Base-by-base conservation (phyloP, 2,113 vertebrate genomes). In the Psettodes erumei region DNA sequence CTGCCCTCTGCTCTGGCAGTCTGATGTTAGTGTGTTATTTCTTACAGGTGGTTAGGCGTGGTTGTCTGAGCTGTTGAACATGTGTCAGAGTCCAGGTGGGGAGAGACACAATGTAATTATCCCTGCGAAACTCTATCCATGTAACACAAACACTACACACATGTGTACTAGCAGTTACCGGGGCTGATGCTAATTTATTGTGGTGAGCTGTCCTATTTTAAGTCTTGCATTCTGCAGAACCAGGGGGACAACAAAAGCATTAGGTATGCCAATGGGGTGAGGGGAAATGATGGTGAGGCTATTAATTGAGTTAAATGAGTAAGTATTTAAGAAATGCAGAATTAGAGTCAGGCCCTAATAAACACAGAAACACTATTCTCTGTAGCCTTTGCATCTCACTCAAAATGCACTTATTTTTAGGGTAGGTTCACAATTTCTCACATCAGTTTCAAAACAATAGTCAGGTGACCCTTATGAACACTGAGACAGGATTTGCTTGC, bases 121-220 rank as follows among this genome's bases (percentile, higher is more conserved):
- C 73, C 64, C 48, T 82, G 86, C 86, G 82, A 88, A 92, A 90
- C 82, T 67, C 85, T 71, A 70, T 73, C 72, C 77, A 43, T 43
- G 50, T 82, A 83, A 83, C 84, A 83, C 53, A 88, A 81, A 87
- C 82, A 77, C 74, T 64, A 37, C 58, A 69, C 62, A 88, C 78
- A 83, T 80, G 81, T 78, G 74, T 33, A 76, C 63, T 11, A 48
- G 58, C 63, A 55, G 45, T 76, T 75, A 75, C 56, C 53, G 66
- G 73, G 86, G 63, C 90, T 91, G 79, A 92, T 91, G 88, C 91
- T 91, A 86, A 91, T 92, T 92, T 86, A 88, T 77, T 84, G 84
- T 85, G 81, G 83, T 90, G 70, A 85, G 56, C 77, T 81, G 18
- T 60, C 40, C 72, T 81, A 61, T 81, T 77, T 68, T 64, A 42